A percentile compares a stretch with the other conserved stretches of the same genome.
These are phyloP conservation scores for Plestiodon gilberti DNA, from an alignment of 2,113 vertebrate genomes.

Conservation along the genomic window DNA sequence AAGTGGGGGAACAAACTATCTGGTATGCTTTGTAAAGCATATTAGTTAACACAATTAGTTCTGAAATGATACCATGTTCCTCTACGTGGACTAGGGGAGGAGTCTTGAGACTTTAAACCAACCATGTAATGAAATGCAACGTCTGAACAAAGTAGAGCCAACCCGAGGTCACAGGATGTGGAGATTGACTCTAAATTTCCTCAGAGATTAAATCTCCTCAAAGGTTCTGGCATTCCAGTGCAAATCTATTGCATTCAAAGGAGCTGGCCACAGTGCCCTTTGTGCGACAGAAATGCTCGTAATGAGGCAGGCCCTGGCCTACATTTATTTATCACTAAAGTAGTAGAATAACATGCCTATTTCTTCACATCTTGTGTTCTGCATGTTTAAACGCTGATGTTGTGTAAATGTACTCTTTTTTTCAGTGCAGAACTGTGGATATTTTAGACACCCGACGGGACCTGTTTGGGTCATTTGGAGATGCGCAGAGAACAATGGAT, in stretches of 20 bases:
- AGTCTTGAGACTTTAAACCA: not conserved
- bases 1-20: not conserved
- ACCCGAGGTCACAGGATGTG: not conserved
- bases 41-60: not conserved
- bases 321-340: not conserved
- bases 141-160: constrained; percentile 5
- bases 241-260: not conserved
- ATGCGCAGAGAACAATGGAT: constrained; percentile 33
- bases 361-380: not conserved
- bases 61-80: not conserved
- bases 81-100: not conserved
- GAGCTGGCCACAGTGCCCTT: not conserved
- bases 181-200: not conserved
- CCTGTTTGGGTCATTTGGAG: not conserved
- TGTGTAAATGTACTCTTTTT: not conserved
- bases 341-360: not conserved
- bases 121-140: constrained; percentile 4
- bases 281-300: not conserved
- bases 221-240: not conserved
- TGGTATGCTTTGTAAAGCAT: not conserved
- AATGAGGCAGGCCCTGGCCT: not conserved
- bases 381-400: not conserved
- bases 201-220: not conserved
- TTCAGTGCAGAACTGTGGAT: not conserved
- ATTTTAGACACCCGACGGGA: not conserved